Percentiles rank a stretch among this genome's conserved stretches.
phyloP scores from a whole-genome alignment of 2,888 invertebrate species.

The Melangyna quadrimaculata region DNA sequence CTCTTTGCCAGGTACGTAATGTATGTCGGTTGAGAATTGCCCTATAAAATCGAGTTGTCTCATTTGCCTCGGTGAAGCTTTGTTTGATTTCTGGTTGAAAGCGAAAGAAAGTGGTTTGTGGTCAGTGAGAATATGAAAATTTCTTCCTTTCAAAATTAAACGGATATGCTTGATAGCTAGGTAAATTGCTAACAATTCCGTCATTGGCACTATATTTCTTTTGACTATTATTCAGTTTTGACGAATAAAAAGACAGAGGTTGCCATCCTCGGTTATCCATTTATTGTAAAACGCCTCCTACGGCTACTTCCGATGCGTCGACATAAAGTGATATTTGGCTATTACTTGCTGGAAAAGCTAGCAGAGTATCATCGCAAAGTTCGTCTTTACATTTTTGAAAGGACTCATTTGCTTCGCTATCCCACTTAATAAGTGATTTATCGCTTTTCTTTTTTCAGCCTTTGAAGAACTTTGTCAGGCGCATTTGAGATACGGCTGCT shows the following conservation, averaged over 20 bases:
- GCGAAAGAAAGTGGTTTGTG: constrained; percentile 74
- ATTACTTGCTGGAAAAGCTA: no score
- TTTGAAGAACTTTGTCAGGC: background rate
- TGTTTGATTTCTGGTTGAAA: no score
- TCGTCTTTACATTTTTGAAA: no score
- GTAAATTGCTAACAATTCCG: constrained; percentile 76
- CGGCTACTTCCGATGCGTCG: constrained; percentile 54
- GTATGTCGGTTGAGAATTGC: no score
- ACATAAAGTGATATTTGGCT: no score
- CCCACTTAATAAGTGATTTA: background rate
- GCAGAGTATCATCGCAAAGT: no score
- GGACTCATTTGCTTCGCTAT: no score
- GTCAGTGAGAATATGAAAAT: constrained; percentile 66
- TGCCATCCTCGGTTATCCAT: constrained; percentile 28
- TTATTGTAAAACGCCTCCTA: constrained; percentile 57
- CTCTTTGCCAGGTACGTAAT: no score
- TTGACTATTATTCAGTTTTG: constrained; percentile 75
- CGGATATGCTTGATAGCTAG: constrained; percentile 74
- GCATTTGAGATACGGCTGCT: no score
- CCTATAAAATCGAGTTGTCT: no score
- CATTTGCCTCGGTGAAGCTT: no score
- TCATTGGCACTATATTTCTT: constrained; percentile 77
- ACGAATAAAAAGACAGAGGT: constrained; percentile 74
- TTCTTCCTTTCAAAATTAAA: constrained; percentile 66
- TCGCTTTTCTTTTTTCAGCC: background rate